Evolutionary conservation across 2,113 vertebrate species (phyloP).

Genomic region (Hippotragus niger): DNA sequence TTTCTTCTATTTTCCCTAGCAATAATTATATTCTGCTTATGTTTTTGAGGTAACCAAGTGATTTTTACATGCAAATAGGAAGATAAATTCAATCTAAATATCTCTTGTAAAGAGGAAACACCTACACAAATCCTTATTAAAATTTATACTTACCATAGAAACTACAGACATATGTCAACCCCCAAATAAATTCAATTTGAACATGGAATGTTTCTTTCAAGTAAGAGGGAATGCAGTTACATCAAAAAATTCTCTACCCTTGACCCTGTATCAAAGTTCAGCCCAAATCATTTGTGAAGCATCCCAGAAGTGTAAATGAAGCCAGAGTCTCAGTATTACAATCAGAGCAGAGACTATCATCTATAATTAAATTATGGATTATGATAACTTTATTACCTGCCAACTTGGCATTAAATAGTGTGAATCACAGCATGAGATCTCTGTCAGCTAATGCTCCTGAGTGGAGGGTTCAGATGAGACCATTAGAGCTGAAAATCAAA

Average conservation of each 20-base stretch:
- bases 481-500: slow-evolving; percentile 66
- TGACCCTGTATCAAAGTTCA: slow-evolving; percentile 55
- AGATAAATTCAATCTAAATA: not conserved
- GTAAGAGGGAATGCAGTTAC: slow-evolving; percentile 30
- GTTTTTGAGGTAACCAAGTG: not conserved
- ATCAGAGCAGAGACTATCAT: slow-evolving; percentile 41
- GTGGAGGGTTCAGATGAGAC: slow-evolving; percentile 52
- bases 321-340: slow-evolving; percentile 10
- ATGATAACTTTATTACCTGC: slow-evolving; percentile 67
- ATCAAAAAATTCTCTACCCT: not conserved
- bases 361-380: slow-evolving; percentile 71
- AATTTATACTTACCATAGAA: slow-evolving; percentile 18
- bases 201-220: slow-evolving; percentile 12
- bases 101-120: not conserved
- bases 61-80: slow-evolving; percentile 11
- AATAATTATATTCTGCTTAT: not conserved
- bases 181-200: slow-evolving; percentile 49
- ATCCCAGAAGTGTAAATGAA: slow-evolving; percentile 63
- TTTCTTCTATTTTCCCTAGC: not conserved
- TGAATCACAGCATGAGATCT: slow-evolving; percentile 51
- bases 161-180: not conserved
- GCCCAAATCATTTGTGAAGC: slow-evolving; percentile 53
- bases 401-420: slow-evolving; percentile 58
- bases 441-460: slow-evolving; percentile 44
- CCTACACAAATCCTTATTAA: slow-evolving; percentile 15